Percentiles rank a stretch among this genome's conserved stretches.
Evolutionary conservation across 1,140 invertebrate genomes (phyloP).

Genomic region (Drosophila pruinosa): DNA sequence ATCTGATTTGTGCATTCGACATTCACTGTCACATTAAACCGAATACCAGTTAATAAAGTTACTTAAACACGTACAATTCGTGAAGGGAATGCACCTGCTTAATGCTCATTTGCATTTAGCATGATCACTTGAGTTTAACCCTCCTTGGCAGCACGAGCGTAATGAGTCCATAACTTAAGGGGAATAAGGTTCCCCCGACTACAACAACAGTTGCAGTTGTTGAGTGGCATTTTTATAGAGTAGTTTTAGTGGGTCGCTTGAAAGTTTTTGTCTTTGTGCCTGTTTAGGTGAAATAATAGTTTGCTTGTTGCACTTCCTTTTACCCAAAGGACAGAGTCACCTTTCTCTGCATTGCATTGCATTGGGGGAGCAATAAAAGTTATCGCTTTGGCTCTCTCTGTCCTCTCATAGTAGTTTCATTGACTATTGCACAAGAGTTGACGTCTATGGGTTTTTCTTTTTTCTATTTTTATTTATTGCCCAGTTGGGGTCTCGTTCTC

Average conservation of each 20-base stretch:
- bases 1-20: no score
- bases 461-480: constrained; percentile 43
- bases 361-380: constrained; percentile 25
- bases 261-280: constrained; percentile 51
- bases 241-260: neutral
- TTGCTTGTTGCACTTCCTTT: constrained; percentile 66
- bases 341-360: constrained; percentile 4
- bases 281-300: constrained; percentile 47
- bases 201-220: no score
- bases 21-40: no score
- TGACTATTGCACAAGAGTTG: constrained; percentile 70
- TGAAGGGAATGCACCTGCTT: neutral
- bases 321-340: neutral
- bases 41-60: no score
- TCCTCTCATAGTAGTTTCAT: constrained; percentile 51
- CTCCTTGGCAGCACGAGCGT: neutral
- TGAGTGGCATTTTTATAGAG: neutral
- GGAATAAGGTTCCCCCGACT: neutral
- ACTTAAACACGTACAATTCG: no score
- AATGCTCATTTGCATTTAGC: neutral
- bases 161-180: constrained; percentile 14
- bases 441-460: constrained; percentile 45
- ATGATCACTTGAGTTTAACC: neutral
- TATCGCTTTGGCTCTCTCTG: constrained; percentile 20
- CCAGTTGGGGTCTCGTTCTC: neutral